phyloP scores from a whole-genome alignment of 2,113 vertebrate species.

The Gopherus flavomarginatus region DNA sequence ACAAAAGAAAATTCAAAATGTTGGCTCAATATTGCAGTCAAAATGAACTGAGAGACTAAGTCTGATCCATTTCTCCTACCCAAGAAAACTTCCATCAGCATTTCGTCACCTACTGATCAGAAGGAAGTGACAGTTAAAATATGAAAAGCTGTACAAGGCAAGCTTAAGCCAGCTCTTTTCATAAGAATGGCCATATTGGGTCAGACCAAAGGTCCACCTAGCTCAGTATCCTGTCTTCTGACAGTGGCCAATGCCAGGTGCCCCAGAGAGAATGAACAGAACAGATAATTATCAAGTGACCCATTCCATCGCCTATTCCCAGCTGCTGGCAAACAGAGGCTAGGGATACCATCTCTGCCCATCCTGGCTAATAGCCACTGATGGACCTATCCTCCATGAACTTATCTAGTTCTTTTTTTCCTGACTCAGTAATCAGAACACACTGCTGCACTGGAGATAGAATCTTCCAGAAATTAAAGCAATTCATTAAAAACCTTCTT shows the following conservation, averaged over 20 bases:
- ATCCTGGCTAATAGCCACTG: too few species aligned
- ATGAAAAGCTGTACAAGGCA: background rate
- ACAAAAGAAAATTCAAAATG: background rate
- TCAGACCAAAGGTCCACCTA: too few species aligned
- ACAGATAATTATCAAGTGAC: too few species aligned
- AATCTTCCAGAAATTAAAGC: background rate
- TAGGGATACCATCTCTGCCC: too few species aligned
- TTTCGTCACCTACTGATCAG: background rate
- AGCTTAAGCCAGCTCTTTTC: background rate
- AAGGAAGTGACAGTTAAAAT: background rate
- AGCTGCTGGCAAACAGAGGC: too few species aligned
- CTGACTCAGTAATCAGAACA: background rate
- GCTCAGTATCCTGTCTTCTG: too few species aligned
- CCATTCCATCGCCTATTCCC: too few species aligned
- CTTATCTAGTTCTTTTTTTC: too few species aligned
- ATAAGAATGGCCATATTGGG: too few species aligned
- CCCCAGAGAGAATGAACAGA: too few species aligned
- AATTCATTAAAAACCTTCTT: background rate
- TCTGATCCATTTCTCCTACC: background rate
- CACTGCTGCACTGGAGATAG: background rate
- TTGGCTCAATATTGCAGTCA: background rate
- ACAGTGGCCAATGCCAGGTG: too few species aligned
- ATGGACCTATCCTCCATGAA: too few species aligned
- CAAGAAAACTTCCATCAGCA: background rate
- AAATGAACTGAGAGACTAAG: accelerated